A percentile compares a stretch with the other conserved stretches of the same genome.
Conservation (phyloP, 2,113 vertebrate species). For the Chlorocebus sabaeus region DNA sequence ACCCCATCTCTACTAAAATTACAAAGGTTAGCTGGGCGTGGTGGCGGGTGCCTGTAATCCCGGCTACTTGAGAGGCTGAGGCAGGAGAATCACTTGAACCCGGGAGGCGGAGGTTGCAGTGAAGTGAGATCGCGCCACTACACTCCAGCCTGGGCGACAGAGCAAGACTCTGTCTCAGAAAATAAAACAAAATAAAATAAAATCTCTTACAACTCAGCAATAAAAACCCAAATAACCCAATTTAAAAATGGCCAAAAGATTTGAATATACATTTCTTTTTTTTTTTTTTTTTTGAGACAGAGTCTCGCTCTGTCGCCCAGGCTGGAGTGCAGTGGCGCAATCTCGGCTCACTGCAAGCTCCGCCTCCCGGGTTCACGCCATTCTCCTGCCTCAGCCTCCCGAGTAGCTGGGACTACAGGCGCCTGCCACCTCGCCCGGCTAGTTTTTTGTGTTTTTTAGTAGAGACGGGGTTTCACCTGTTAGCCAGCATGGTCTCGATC, state of each 20-base stretch:
- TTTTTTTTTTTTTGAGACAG: too few species aligned
- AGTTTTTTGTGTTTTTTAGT: too few species aligned
- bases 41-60: accelerated
- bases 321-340: too few species aligned
- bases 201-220: neutral
- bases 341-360: too few species aligned
- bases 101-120: neutral
- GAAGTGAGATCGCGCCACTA: neutral
- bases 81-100: neutral
- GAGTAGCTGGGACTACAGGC: too few species aligned
- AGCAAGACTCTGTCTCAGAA: neutral
- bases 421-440: too few species aligned
- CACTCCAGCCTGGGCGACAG: neutral
- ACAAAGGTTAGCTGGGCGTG: neutral
- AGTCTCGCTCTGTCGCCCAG: accelerated
- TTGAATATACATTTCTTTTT: neutral
- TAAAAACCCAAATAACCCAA: neutral
- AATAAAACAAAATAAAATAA: neutral
- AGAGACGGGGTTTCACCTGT: too few species aligned
- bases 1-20: neutral
- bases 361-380: accelerated
- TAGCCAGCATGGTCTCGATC: too few species aligned
- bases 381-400: too few species aligned
- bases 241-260: neutral
- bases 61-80: neutral